A percentile compares a stretch with the other conserved stretches of the same genome.
Conservation (phyloP, 2,797 vertebrate species). For the Pelobates cultripes region DNA sequence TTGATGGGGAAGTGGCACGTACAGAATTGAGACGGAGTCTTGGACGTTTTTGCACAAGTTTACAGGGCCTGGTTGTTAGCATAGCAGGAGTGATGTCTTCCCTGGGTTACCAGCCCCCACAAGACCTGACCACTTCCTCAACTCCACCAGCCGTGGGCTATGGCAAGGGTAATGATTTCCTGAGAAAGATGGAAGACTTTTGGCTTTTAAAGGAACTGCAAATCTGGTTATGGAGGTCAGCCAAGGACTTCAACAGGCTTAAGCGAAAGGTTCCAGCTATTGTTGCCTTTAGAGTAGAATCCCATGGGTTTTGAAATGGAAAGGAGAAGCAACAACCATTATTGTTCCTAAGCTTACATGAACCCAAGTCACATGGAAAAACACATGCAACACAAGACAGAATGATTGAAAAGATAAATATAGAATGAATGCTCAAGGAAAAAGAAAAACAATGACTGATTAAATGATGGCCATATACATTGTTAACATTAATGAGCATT, state of each 20-base stretch:
- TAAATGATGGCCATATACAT: not conserved
- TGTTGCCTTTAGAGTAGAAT: constrained; percentile 65
- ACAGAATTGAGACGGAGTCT: constrained; percentile 88
- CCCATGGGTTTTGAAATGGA: constrained; percentile 67
- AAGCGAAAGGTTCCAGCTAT: constrained; percentile 80
- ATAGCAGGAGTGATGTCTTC: constrained; percentile 92
- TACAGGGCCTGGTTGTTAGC: constrained; percentile 90
- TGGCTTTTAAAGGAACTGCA: constrained; percentile 96
- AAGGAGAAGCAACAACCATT: not conserved
- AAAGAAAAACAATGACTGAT: no score
- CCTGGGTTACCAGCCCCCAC: constrained; percentile 80
- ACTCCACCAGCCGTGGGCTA: constrained; percentile 69
- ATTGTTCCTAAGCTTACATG: not conserved
- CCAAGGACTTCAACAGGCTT: constrained; percentile 95
- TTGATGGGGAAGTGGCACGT: constrained; percentile 84
- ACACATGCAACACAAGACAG: not conserved
- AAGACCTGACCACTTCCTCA: constrained; percentile 56
- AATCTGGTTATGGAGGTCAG: constrained; percentile 95
- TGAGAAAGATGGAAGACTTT: constrained; percentile 94
- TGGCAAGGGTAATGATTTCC: constrained; percentile 82
- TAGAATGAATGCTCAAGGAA: no score
- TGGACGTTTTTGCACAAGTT: constrained; percentile 90
- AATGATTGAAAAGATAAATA: no score
- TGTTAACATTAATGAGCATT: not conserved
- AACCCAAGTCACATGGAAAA: not conserved